Evolutionary conservation across 2,888 invertebrate species (phyloP).

Genomic region (Lycaena phlaeas): DNA sequence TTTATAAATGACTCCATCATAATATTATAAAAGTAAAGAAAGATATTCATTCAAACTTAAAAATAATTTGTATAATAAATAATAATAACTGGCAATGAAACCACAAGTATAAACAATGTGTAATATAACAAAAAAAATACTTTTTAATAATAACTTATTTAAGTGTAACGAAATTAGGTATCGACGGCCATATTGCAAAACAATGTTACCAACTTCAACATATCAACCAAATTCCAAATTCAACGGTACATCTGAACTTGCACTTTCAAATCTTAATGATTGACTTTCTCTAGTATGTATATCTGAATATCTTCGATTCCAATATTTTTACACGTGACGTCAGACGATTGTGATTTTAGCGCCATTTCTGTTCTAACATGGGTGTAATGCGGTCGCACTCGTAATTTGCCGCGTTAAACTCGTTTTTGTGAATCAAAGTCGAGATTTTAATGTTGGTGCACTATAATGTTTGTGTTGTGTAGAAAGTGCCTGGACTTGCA

Average conservation of each 20-base stretch:
- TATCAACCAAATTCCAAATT: not conserved
- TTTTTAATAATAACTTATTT: no score
- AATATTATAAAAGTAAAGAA: no score
- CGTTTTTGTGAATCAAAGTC: slow-evolving; percentile 1
- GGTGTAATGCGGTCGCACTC: slow-evolving; percentile 1
- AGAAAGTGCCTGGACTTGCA: not conserved
- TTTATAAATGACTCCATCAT: no score
- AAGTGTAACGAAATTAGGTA: no score
- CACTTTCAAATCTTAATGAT: slow-evolving; percentile 51
- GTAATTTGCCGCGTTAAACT: slow-evolving; percentile 1
- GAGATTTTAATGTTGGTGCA: slow-evolving; percentile 6
- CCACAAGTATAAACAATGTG: no score
- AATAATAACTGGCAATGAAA: no score
- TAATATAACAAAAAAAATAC: no score
- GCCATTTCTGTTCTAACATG: slow-evolving; percentile 6
- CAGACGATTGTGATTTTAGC: not conserved
- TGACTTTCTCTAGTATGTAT: slow-evolving; percentile 38
- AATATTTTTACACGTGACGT: slow-evolving; percentile 15
- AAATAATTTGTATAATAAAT: no score
- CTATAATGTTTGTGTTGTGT: slow-evolving; percentile 4
- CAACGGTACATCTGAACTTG: slow-evolving; percentile 33
- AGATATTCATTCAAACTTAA: no score
- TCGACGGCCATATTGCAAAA: no score
- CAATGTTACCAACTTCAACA: no score
- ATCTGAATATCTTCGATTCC: slow-evolving; percentile 47